These are phyloP conservation scores for Drosophila helvetica DNA, from an alignment of 2,888 invertebrate species.

Conservation along the genomic window DNA sequence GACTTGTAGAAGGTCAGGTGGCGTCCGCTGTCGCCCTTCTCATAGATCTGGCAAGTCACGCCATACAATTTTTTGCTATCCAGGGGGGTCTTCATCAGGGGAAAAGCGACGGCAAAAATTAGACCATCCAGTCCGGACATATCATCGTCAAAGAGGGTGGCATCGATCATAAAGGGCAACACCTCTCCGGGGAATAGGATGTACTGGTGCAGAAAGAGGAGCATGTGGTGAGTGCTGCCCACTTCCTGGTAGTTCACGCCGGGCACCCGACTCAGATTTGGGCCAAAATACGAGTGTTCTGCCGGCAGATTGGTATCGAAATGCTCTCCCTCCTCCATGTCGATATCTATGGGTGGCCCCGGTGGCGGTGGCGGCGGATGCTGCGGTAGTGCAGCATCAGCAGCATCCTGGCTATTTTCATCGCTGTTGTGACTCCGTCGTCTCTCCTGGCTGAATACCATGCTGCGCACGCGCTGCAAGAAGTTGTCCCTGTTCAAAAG, in stretches of 20 bases:
- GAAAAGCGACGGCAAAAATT: conserved; percentile 83
- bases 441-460: conserved; percentile 76
- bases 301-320: conserved; percentile 86
- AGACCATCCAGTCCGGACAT: conserved; percentile 76
- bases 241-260: conserved; percentile 88
- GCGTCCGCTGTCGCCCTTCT: conserved; percentile 79
- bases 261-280: conserved; percentile 86
- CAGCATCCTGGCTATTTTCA: conserved; percentile 39
- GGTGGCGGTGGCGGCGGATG: conserved; percentile 25
- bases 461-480: conserved; percentile 77
- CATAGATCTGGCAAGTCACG: conserved; percentile 84
- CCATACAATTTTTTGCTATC: conserved; percentile 74
- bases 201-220: conserved; percentile 86
- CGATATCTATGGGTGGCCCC: conserved; percentile 42
- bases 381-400: conserved; percentile 8
- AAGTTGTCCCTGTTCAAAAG: conserved; percentile 66
- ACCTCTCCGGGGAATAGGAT: conserved; percentile 92
- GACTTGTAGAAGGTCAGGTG: conserved; percentile 87
- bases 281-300: conserved; percentile 85
- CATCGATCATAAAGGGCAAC: conserved; percentile 88
- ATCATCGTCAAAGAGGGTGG: conserved; percentile 79
- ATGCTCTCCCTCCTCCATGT: conserved; percentile 65
- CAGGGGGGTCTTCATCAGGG: conserved; percentile 66
- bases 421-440: conserved; percentile 47
- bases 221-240: conserved; percentile 85